Conservation (phyloP, 2,797 vertebrate species). For the Trichosurus vulpecula region DNA sequence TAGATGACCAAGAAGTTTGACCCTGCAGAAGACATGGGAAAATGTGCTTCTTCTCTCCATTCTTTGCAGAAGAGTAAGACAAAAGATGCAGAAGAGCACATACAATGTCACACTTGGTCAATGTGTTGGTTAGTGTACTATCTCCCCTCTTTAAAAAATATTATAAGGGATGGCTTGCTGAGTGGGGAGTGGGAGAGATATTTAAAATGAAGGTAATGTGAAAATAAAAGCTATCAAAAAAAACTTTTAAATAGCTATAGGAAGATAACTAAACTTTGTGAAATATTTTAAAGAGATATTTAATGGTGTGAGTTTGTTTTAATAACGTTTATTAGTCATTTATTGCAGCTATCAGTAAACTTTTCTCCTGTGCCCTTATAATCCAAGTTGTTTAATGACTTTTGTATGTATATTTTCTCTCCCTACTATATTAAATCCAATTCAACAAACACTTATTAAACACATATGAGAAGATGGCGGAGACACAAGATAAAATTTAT, state of each 20-base stretch:
- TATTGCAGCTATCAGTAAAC: background rate
- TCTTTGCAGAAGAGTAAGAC: background rate
- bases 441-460: background rate
- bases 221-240: background rate
- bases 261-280: background rate
- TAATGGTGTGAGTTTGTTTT: background rate
- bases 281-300: background rate
- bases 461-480: background rate
- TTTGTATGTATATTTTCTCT: background rate
- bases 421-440: background rate
- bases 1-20: background rate
- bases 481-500: background rate
- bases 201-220: background rate
- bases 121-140: too few species aligned
- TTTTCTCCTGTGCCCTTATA: background rate
- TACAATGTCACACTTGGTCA: background rate
- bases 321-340: background rate
- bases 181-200: background rate
- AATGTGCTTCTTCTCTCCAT: background rate
- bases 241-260: background rate
- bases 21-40: background rate
- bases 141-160: too few species aligned
- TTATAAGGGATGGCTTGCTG: background rate
- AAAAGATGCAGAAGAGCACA: background rate
- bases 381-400: background rate